Base-by-base conservation (phyloP, 2,888 invertebrate genomes). In the Microplitis manilae region DNA sequence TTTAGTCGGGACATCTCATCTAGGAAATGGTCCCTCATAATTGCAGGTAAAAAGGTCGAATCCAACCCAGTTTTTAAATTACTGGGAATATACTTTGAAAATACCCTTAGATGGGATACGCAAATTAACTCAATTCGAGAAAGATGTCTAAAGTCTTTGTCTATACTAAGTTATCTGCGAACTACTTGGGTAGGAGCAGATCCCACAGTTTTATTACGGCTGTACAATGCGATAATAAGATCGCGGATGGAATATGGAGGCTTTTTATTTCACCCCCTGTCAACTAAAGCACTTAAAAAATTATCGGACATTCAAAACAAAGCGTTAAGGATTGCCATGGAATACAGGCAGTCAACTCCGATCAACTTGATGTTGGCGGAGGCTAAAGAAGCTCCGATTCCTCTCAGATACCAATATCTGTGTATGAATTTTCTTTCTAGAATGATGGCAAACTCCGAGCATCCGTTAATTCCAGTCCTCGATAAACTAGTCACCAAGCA, bases 141-240 rank as follows among this genome's bases (percentile, higher is more conserved):
- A 1, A 80, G 68, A 77, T 80, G 77, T 30, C 71, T 65, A 20
- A 75, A 77, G 5, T 61, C 73, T 2, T 17, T 76, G 6, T 76
- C 74, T 15, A 69, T 79, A 1, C 59, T 80, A 4, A 77, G 75
- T 64, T 69, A 65, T 8, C 60, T 79, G 1, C 70, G 76, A 6
- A 38, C 74, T 1, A 77, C 77, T 6, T 80, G 77, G 76, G 73
- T 77, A 77, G 76, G 73, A 6, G 72, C 74, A 0, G 65, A 80
- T 7, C 77, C 80, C 0, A 60, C 38, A 1, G 40, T 71, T 6
- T 41, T 79, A 1, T 7, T 79, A 7, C 30, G 20, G 1, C 41
- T 77, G 5, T 79, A 79, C 8, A 76, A 73, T 38, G 72, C 76
- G 0, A 41, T 80, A 8, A 70, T 79, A 20, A 62, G 69, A 1